phyloP scores from a whole-genome alignment of 2,113 vertebrate genomes.

The Lampris megalopsis region DNA sequence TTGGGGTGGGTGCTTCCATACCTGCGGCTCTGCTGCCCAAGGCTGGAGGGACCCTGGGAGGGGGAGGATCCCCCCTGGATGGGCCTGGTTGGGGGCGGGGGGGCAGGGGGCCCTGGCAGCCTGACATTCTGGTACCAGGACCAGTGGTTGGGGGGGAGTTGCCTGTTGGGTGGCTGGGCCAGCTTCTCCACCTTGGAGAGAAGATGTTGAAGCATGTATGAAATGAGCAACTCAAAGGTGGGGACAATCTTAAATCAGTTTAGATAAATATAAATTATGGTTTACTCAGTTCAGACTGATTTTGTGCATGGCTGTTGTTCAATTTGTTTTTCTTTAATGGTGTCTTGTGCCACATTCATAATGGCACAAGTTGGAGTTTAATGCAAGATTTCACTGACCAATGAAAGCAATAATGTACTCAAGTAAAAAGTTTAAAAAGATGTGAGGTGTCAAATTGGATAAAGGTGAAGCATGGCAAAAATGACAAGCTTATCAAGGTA shows the following conservation, averaged over 20 bases:
- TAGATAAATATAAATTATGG: no score
- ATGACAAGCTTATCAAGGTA: no score
- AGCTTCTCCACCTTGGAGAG: constrained; percentile 82
- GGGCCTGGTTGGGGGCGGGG: constrained; percentile 72
- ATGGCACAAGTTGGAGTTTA: no score
- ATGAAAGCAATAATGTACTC: no score
- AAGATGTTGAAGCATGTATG: constrained; percentile 8
- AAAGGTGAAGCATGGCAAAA: no score
- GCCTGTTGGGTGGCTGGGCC: constrained; percentile 79
- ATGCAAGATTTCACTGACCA: no score
- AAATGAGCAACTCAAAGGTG: neutral
- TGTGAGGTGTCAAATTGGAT: no score
- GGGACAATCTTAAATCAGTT: neutral
- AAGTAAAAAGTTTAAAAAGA: no score
- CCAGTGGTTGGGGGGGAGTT: constrained; percentile 79
- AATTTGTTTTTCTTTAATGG: neutral
- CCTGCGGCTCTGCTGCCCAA: constrained; percentile 71
- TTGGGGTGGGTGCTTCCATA: constrained; percentile 65
- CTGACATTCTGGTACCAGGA: constrained; percentile 79
- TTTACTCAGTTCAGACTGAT: no score
- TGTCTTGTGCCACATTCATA: no score
- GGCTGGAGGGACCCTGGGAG: constrained; percentile 67
- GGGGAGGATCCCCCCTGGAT: constrained; percentile 79
- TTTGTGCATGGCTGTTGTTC: no score
- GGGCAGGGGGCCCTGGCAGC: constrained; percentile 70